Conservation (phyloP, 2,797 vertebrate genomes). For the Pantherophis vulpinus region DNA sequence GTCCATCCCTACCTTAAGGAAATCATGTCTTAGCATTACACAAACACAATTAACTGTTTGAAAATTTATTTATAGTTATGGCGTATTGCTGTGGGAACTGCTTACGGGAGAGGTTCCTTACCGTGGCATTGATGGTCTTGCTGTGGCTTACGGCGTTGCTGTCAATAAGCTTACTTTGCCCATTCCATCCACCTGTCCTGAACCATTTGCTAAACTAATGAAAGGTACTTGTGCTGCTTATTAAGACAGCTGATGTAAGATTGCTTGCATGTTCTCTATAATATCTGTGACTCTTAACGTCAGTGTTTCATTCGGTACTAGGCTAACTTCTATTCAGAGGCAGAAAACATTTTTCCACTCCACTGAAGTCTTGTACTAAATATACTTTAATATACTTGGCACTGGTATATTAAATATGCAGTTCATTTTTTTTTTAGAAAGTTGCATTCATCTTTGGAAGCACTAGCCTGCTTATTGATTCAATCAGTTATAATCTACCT, state of each 20-base stretch:
- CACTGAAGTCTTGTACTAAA: background rate
- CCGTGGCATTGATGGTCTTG: constrained; percentile 92
- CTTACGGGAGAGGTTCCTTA: constrained; percentile 94
- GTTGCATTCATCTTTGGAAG: background rate
- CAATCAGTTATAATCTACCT: background rate
- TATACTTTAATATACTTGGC: background rate
- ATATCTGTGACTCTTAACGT: background rate
- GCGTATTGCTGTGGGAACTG: constrained; percentile 94
- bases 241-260: constrained; percentile 16
- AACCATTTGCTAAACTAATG: constrained; percentile 94
- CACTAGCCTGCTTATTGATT: background rate
- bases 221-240: constrained; percentile 77
- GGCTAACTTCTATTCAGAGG: background rate
- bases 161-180: constrained; percentile 94
- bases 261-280: constrained; percentile 1
- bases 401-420: background rate
- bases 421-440: background rate
- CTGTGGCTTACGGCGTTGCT: constrained; percentile 92
- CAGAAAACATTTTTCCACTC: constrained; percentile 1
- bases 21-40: constrained; percentile 9
- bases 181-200: constrained; percentile 92
- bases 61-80: constrained; percentile 79
- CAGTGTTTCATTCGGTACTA: background rate
- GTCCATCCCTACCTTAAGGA: constrained; percentile 13
- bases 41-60: constrained; percentile 45